A percentile compares a stretch with the other conserved stretches of the same genome.
These are phyloP conservation scores for Chamaedrilus cognettii DNA, from an alignment of 2,888 invertebrate species.

Conservation along the genomic window DNA sequence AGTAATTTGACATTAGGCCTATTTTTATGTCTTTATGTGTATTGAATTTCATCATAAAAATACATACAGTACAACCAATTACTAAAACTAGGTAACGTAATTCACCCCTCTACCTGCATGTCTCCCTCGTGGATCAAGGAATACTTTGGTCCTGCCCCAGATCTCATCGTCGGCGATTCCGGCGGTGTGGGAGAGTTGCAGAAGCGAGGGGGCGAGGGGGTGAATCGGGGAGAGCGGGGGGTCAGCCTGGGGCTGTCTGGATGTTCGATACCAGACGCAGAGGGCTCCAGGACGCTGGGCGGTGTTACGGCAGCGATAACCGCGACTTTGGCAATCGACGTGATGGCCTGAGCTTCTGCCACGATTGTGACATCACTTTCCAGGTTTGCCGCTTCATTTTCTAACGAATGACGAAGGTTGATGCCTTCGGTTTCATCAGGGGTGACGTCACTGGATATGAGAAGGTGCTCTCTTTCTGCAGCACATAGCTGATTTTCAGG, in stretches of 20 bases:
- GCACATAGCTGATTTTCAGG: too few relatives aligned
- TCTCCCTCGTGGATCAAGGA: constrained; percentile 74
- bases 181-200: constrained; percentile 11
- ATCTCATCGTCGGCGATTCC: constrained; percentile 5
- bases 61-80: too few relatives aligned
- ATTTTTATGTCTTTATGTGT: too few relatives aligned
- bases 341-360: neutral
- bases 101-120: constrained; percentile 71
- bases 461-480: too few relatives aligned
- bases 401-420: too few relatives aligned
- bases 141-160: constrained; percentile 52
- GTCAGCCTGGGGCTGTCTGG: neutral
- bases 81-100: too few relatives aligned
- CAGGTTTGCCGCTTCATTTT: neutral
- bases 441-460: too few relatives aligned
- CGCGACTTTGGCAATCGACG: neutral
- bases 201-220: neutral
- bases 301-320: neutral
- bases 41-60: too few relatives aligned
- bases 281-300: neutral
- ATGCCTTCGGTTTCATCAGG: too few relatives aligned
- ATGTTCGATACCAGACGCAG: neutral
- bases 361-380: neutral
- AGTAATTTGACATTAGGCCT: too few relatives aligned
- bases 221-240: neutral